Evolutionary conservation across 37 sponge, comb jelly and placozoan species (phyloP), one percentile per base, ranked within the genome.

Genomic region (Hormiphora californensis): DNA sequence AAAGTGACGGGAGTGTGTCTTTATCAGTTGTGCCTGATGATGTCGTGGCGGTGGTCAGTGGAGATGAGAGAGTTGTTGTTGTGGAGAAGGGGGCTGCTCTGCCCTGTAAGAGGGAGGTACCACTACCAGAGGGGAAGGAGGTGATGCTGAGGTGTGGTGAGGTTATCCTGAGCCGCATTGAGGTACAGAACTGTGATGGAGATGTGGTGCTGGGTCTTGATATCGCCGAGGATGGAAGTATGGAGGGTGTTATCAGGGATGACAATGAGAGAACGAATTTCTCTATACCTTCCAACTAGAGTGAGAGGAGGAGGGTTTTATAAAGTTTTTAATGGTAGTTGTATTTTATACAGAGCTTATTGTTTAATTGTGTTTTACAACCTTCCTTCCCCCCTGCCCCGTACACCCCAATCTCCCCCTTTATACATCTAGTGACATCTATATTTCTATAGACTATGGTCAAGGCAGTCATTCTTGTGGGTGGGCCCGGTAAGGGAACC

Each of bases 401-500:
- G 4, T 57, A 57, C 23, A 4, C 11, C 22, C 25, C 59, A 57
- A 7, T 57, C 19, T 3, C 59, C 59, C 23, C 22, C 25, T 5
- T 19, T 57, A 23, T 57, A 57, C 59, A 27, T 4, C 59, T n/a
- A n/a, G n/a, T n/a, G n/a, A n/a, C n/a, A n/a, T n/a, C n/a, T n/a
- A n/a, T n/a, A n/a, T n/a, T n/a, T n/a, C n/a, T n/a, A n/a, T n/a
- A n/a, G n/a, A 73, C 46, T 4, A 73, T 73, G 81, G 81, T 89
- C 19, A 98, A 98, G 39, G 95, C 93, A 8, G 92, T 98, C 17
- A 98, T 98, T 36, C 90, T 98, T 0, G 90, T 98, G 1, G 99
- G 99, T 68, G 95, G 99, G 35, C 99, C 94, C 0, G 94, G 93
- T 54, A 91, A 93, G 25, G 95, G 95, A 28, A 94, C 95, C 0